Conservation (phyloP, 2,797 vertebrate species). For the Uromys caudimaculatus region DNA sequence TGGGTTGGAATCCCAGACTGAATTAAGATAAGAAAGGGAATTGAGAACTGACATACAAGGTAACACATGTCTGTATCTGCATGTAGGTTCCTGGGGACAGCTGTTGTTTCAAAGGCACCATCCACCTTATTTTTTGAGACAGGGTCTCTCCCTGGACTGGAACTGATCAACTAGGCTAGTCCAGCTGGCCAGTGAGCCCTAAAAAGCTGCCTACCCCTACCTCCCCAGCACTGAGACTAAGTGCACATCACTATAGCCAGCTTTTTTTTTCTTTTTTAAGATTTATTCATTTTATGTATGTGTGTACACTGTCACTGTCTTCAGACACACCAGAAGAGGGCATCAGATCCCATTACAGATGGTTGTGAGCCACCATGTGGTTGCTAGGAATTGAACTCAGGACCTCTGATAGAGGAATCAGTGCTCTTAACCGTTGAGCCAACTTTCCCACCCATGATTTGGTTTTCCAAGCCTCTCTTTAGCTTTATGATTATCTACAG, state of each 20-base stretch:
- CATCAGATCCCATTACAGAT: not conserved
- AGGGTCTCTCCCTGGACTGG: not conserved
- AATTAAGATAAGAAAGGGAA: not conserved
- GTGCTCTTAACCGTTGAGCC: not conserved
- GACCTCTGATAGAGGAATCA: not conserved
- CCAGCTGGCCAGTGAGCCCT: not conserved
- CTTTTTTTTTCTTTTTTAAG: not conserved
- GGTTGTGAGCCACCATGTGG: not conserved
- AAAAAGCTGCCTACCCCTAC: not conserved
- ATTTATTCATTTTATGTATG: not conserved
- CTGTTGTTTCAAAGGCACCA: not conserved
- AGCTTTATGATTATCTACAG: not conserved
- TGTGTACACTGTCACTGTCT: not conserved
- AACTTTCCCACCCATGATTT: not conserved
- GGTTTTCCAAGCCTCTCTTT: not conserved
- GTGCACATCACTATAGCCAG: not conserved
- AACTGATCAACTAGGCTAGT: not conserved
- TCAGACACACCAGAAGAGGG: not conserved
- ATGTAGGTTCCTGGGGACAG: not conserved
- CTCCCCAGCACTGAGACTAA: not conserved
- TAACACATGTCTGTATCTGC: not conserved
- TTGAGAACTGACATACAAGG: not conserved
- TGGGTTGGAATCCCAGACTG: not conserved
- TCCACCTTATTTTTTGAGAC: not conserved
- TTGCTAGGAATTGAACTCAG: not conserved